Evolutionary conservation across 2,797 vertebrate genomes (phyloP), one percentile per base, ranked within the genome.

Genomic region (Erethizon dorsatum): DNA sequence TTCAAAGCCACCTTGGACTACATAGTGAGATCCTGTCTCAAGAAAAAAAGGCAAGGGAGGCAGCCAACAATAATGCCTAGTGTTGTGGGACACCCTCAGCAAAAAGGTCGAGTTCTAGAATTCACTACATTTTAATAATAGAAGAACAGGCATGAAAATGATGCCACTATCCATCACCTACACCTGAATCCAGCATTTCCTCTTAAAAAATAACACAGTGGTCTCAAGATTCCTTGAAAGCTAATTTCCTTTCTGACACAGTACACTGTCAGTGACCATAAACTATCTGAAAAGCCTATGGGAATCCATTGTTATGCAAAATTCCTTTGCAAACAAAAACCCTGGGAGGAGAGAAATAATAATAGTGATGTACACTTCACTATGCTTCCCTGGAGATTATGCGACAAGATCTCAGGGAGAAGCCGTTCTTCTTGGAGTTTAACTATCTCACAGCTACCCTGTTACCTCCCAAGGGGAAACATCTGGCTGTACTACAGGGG

Each of bases 311-410:
- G 95, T 71, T 91, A 96, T 31, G 90, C 91, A 91, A 89, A 95
- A 93, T 65, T 52, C 83, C 41, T 95, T 71, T 57, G 28, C 71
- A 95, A 83, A 97, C 71, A 88, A 57, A 97, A 93, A 96, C 47
- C 45, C 77, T 63, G 41, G n/a, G 65, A 83, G 73, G 31, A 73
- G 6, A 65, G 37, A 78, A 86, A 85, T 52, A 56, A 61, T 61
- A 90, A 54, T 0, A 59, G 61, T 73, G 33, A 90, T 9, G 24
- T 69, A 86, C 56, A 69, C n/a, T 77, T 92, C 95, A 91, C 52
- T 33, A 8, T 52, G 50, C 83, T 77, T 93, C 61, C 69, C 88
- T 73, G 31, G 90, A 93, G 88, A 80, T 45, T 22, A 61, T 56
- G 73, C 84, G 86, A 78, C 90, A 87, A 89, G 47, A 78, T 47